Evolutionary conservation across 1,140 invertebrate species (phyloP).

Genomic region (Cephus cinctus): DNA sequence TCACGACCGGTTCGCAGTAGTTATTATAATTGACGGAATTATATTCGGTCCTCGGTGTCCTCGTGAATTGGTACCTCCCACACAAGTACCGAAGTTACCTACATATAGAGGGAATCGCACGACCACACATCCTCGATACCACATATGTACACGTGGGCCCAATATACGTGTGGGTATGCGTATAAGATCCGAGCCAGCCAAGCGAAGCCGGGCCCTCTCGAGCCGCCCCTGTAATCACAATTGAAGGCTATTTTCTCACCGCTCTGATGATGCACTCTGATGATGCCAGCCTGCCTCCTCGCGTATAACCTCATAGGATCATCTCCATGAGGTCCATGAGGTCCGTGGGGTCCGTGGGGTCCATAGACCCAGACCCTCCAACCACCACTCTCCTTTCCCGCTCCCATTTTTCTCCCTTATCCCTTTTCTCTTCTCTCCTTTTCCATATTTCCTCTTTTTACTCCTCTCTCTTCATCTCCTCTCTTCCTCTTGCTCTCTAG

Average conservation of each 20-base stretch:
- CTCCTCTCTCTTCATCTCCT: conserved; percentile 11
- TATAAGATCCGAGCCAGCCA: no score
- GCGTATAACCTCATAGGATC: conserved; percentile 52
- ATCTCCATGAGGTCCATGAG: conserved; percentile 36
- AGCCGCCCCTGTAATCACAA: conserved; percentile 58
- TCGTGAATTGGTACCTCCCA: no score
- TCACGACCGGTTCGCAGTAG: no score
- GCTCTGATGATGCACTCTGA: conserved; percentile 54
- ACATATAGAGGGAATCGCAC: no score
- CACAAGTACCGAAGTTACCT: no score
- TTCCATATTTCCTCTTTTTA: no score
- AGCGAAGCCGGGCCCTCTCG: conserved; percentile 35
- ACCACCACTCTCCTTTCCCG: background rate
- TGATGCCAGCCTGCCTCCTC: conserved; percentile 35
- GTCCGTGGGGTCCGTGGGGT: background rate
- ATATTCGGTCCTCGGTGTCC: no score
- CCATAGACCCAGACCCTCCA: background rate
- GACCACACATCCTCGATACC: no score
- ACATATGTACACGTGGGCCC: no score
- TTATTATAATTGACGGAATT: no score
- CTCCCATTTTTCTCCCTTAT: background rate
- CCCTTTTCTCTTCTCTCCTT: background rate
- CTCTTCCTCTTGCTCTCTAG: conserved; percentile 3
- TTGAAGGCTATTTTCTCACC: conserved; percentile 59
- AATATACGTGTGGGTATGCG: no score